Evolutionary conservation across 2,888 invertebrate species (phyloP).

Genomic region (Aporophyla lueneburgensis): DNA sequence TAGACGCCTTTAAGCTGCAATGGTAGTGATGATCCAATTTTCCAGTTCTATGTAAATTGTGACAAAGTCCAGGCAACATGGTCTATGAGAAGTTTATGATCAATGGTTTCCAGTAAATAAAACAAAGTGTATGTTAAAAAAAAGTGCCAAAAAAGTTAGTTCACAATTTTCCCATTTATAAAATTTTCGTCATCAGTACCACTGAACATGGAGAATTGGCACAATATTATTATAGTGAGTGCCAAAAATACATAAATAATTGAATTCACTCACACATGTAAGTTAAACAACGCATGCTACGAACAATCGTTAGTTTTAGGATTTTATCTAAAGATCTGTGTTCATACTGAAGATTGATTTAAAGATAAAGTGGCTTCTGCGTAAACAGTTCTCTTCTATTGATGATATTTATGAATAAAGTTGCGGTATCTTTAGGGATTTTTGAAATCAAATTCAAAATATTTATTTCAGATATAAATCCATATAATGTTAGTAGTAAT

Average conservation of each 20-base stretch:
- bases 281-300: constrained; percentile 7
- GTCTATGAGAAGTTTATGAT: background rate
- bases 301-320: background rate
- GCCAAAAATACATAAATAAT: constrained; percentile 53
- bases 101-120: background rate
- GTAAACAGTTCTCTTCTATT: background rate
- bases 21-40: background rate
- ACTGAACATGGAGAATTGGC: constrained; percentile 46
- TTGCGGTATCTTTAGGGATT: background rate
- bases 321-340: constrained; percentile 2
- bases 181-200: constrained; percentile 18
- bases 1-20: background rate
- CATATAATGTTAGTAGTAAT: too few relatives aligned
- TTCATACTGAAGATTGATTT: constrained; percentile 1
- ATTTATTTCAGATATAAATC: too few relatives aligned
- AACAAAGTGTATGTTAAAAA: background rate
- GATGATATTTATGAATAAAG: background rate
- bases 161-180: constrained; percentile 7
- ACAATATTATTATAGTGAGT: constrained; percentile 47
- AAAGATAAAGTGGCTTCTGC: constrained; percentile 5
- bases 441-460: background rate
- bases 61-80: background rate
- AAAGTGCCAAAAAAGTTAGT: background rate
- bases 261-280: constrained; percentile 25
- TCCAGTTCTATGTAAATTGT: background rate